A percentile compares a stretch with the other conserved stretches of the same genome.
Conservation (phyloP, 2,113 vertebrate species). For the Spea multiplicata region DNA sequence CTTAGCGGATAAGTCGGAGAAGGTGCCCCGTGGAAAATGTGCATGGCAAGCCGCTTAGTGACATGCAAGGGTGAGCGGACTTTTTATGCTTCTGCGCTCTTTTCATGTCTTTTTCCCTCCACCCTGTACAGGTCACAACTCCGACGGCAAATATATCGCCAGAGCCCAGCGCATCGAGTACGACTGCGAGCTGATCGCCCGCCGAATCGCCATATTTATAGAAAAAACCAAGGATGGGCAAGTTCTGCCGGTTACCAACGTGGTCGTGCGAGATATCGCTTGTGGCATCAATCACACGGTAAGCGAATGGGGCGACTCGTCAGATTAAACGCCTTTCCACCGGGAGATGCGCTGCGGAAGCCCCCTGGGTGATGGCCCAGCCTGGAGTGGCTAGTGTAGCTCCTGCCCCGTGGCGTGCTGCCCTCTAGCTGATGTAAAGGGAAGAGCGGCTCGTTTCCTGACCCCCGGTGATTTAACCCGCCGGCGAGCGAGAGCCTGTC, state of each 20-base stretch:
- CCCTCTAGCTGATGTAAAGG: background rate
- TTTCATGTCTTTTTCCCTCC: accelerated
- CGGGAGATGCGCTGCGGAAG: no score
- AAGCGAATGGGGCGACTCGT: conserved; percentile 34
- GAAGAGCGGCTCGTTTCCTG: background rate
- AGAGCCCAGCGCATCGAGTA: conserved; percentile 93
- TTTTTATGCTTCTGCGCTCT: accelerated
- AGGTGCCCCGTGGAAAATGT: no score
- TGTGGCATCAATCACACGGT: conserved; percentile 92
- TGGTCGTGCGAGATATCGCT: conserved; percentile 88
- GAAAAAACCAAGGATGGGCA: conserved; percentile 97
- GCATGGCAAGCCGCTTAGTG: no score
- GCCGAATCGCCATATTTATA: conserved; percentile 91
- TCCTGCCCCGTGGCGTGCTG: background rate
- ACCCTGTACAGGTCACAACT: conserved; percentile 81
- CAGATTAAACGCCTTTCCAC: no score
- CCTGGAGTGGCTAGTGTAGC: no score
- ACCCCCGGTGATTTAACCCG: no score
- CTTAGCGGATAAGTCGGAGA: no score
- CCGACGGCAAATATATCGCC: conserved; percentile 94
- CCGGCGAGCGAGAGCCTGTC: no score
- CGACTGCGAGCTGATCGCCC: conserved; percentile 90
- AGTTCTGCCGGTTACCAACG: conserved; percentile 87
- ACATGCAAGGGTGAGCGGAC: no score
- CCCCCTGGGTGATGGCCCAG: no score